Evolutionary conservation across 2,888 invertebrate genomes (phyloP).

Genomic region (Pristionchus maxplancki): DNA sequence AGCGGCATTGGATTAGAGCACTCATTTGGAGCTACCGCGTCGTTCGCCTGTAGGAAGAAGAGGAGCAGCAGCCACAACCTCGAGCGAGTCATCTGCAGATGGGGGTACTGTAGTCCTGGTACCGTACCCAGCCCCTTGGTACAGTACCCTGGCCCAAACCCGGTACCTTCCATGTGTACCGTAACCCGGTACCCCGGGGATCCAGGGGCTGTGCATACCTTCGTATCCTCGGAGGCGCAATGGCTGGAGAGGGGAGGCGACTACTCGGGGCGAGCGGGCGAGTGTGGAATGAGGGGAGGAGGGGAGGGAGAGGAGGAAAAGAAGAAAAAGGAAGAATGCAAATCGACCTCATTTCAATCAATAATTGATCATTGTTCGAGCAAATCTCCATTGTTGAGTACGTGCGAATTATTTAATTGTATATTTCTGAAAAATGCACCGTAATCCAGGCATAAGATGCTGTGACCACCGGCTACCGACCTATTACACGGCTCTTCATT

Average conservation of each 20-base stretch:
- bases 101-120: no score
- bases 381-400: neutral
- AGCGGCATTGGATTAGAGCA: no score
- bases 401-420: neutral
- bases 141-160: no score
- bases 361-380: neutral
- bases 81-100: no score
- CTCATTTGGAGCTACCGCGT: no score
- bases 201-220: neutral
- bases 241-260: neutral
- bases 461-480: no score
- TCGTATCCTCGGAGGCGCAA: neutral
- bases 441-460: no score
- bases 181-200: neutral
- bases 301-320: neutral
- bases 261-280: neutral
- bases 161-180: no score
- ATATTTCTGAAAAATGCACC: neutral
- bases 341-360: neutral
- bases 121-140: no score
- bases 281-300: neutral
- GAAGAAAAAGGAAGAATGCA: neutral
- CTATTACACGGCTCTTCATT: no score
- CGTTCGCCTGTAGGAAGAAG: no score
- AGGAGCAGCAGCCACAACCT: no score